These are phyloP conservation scores for Gavialis gangeticus DNA, from an alignment of 2,113 vertebrate species.

Conservation along the genomic window DNA sequence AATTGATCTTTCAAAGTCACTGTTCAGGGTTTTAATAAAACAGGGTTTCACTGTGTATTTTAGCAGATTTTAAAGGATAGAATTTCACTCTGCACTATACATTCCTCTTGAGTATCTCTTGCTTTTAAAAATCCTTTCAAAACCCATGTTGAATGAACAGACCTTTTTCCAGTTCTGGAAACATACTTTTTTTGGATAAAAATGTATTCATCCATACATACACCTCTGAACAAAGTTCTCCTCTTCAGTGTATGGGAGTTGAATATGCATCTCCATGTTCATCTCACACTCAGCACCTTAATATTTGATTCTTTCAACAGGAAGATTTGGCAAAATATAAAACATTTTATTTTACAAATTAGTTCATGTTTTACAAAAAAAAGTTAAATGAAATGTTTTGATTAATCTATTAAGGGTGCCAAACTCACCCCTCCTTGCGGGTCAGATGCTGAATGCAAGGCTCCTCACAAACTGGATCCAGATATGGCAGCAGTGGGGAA, in stretches of 20 bases:
- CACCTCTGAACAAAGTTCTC: not conserved
- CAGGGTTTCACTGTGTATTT: not conserved
- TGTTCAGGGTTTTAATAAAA: not conserved
- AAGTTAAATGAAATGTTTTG: not conserved
- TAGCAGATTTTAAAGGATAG: not conserved
- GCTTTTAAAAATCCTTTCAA: not conserved
- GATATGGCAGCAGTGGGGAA: no score
- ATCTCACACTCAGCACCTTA: constrained; percentile 27
- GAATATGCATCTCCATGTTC: constrained; percentile 9
- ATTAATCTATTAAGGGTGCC: not conserved
- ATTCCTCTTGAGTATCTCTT: not conserved
- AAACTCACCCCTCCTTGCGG: no score
- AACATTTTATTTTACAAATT: not conserved
- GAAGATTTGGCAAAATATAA: constrained; percentile 49
- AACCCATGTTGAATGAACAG: not conserved
- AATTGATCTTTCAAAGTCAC: not conserved
- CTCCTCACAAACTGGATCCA: no score
- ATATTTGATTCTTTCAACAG: constrained; percentile 31
- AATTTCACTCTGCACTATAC: accelerated
- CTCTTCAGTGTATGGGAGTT: constrained; percentile 40
- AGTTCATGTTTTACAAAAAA: not conserved
- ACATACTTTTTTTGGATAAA: not conserved
- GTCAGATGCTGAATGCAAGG: no score
- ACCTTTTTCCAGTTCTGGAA: constrained; percentile 24
- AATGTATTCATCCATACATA: not conserved